A percentile compares a stretch with the other conserved stretches of the same genome.
These are phyloP conservation scores for Orussus abietinus DNA, from an alignment of 1,140 invertebrate species.

Conservation along the genomic window DNA sequence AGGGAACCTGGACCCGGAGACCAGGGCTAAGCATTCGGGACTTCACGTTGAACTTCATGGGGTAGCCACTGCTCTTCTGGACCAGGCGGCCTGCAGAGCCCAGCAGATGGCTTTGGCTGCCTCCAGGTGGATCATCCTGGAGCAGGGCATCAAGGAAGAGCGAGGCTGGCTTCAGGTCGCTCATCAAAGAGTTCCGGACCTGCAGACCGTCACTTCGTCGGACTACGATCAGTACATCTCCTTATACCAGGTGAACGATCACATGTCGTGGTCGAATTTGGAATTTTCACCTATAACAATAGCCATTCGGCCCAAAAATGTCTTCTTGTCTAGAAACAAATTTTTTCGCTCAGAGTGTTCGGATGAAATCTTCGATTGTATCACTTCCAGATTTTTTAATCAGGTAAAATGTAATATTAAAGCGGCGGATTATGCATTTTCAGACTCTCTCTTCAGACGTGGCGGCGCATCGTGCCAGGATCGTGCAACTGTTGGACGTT, in stretches of 20 bases:
- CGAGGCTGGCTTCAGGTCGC: constrained; percentile 75
- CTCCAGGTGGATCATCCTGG: constrained; percentile 74
- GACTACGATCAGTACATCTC: constrained; percentile 82
- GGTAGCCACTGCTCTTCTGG: constrained; percentile 68
- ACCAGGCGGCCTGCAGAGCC: constrained; percentile 71
- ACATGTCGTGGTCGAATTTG: too few species aligned
- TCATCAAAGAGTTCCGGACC: constrained; percentile 73
- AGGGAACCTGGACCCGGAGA: constrained; percentile 75
- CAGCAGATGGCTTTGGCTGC: constrained; percentile 79
- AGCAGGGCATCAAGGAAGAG: constrained; percentile 79
- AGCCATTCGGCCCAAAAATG: too few species aligned
- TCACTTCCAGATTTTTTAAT: not conserved
- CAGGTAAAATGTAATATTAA: constrained; percentile 8
- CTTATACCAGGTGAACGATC: constrained; percentile 61
- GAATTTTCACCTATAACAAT: too few species aligned
- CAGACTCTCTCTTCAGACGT: constrained; percentile 72
- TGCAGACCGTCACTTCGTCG: constrained; percentile 71
- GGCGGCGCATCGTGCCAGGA: constrained; percentile 70
- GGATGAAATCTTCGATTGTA: not conserved
- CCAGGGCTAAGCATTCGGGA: constrained; percentile 66
- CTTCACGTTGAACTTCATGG: constrained; percentile 74
- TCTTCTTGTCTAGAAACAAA: too few species aligned
- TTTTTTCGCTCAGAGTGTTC: too few species aligned
- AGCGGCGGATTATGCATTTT: constrained; percentile 20
- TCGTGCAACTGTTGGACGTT: constrained; percentile 67